These are phyloP conservation scores for Adineta ricciae DNA, from an alignment of 2,888 invertebrate species.

Conservation along the genomic window DNA sequence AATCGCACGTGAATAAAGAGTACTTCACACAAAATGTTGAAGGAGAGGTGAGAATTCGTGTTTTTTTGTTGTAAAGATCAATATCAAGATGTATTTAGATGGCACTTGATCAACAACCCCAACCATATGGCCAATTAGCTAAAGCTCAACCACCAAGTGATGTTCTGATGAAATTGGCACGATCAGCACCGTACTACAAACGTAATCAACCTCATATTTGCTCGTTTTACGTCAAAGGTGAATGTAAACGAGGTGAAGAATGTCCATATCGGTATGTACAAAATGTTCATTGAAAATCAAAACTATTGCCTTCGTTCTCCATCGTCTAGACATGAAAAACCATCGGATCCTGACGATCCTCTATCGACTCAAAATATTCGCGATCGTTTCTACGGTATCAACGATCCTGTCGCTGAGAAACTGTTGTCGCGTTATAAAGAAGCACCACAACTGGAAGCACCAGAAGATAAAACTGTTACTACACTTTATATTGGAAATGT, in stretches of 20 bases:
- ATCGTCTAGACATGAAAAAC: conserved; percentile 72
- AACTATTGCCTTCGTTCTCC: too few species aligned
- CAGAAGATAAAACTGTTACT: conserved; percentile 87
- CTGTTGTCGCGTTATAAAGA: conserved; percentile 76
- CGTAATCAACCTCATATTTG: conserved; percentile 87
- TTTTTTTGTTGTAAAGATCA: background rate
- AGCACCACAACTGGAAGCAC: conserved; percentile 84
- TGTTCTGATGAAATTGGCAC: conserved; percentile 71
- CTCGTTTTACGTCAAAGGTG: conserved; percentile 96
- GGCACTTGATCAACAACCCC: conserved; percentile 23
- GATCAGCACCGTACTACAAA: conserved; percentile 87
- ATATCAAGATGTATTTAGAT: conserved; percentile 20
- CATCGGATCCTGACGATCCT: conserved; percentile 91
- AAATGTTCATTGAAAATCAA: too few species aligned
- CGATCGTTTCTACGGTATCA: conserved; percentile 71
- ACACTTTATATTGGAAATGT: conserved; percentile 87
- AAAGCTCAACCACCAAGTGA: conserved; percentile 66
- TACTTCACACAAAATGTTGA: conserved; percentile 84
- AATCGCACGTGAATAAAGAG: conserved; percentile 86
- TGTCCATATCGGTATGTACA: conserved; percentile 65
- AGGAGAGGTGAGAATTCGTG: conserved; percentile 57
- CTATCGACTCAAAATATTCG: conserved; percentile 81
- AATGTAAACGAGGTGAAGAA: conserved; percentile 86
- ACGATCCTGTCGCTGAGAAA: conserved; percentile 91
- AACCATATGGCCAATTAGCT: conserved; percentile 39